Percentiles rank a stretch among this genome's conserved stretches.
Evolutionary conservation across 2,797 vertebrate species (phyloP).

Genomic region (Lepidocolaptes lacrymiger): DNA sequence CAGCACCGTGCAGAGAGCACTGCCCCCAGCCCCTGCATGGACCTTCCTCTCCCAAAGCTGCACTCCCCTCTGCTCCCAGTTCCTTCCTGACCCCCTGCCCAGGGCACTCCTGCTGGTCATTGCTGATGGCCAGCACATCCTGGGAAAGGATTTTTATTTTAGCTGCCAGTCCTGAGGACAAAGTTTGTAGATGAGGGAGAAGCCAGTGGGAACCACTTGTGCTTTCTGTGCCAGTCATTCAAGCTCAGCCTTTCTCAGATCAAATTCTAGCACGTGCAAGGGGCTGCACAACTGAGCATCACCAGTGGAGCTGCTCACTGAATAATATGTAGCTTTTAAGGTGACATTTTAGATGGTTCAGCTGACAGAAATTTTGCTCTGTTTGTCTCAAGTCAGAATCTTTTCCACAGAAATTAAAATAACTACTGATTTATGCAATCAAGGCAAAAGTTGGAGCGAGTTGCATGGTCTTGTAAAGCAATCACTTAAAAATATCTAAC

Average conservation of each 20-base stretch:
- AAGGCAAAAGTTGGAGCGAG: neutral
- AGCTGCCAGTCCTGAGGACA: neutral
- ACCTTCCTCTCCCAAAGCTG: neutral
- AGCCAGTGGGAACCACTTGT: accelerated
- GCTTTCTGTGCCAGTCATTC: neutral
- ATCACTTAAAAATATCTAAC: neutral
- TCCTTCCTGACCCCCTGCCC: neutral
- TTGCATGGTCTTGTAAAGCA: neutral
- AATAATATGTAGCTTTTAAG: neutral
- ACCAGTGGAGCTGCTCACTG: neutral
- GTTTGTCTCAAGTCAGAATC: neutral
- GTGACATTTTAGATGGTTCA: neutral
- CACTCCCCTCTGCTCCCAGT: accelerated
- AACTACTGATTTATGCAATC: neutral
- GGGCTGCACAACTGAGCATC: neutral
- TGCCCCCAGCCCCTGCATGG: neutral
- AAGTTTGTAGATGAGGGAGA: neutral
- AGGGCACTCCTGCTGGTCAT: accelerated
- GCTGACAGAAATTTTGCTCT: neutral
- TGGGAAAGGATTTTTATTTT: neutral
- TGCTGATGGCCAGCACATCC: neutral
- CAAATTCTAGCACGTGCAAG: neutral
- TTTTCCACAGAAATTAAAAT: neutral
- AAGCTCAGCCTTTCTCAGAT: neutral
- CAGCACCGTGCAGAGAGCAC: neutral